Conservation (phyloP, 2,113 vertebrate species). For the Centrocercus urophasianus region DNA sequence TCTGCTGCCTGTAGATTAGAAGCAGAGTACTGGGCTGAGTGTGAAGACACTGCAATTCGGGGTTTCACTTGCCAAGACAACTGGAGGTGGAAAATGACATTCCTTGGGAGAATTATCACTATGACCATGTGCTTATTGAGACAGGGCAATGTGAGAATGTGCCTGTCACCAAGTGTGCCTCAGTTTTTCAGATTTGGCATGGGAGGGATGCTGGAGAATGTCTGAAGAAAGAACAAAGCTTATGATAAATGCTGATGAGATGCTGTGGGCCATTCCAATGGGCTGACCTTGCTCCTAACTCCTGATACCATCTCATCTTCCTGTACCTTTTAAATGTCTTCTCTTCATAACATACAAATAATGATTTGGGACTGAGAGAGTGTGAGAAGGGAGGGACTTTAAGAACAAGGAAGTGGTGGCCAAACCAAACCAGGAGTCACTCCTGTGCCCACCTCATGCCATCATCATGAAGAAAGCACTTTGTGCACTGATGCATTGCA, state of each 20-base stretch:
- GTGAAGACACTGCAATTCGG: background rate
- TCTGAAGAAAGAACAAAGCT: background rate
- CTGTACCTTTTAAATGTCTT: background rate
- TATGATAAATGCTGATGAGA: background rate
- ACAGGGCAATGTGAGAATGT: background rate
- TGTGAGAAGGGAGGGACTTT: background rate
- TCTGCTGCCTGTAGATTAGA: fast-evolving
- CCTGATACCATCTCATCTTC: background rate
- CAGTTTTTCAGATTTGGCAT: background rate
- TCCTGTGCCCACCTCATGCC: background rate
- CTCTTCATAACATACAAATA: background rate
- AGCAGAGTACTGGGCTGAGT: background rate
- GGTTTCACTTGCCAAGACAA: background rate
- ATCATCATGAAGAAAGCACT: background rate
- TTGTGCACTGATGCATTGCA: background rate
- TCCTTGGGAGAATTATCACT: background rate
- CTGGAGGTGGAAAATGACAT: background rate
- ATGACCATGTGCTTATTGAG: background rate
- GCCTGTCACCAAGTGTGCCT: background rate
- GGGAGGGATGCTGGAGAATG: background rate
- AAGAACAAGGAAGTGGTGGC: background rate
- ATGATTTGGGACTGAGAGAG: background rate
- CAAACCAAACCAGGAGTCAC: background rate
- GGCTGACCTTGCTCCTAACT: background rate
- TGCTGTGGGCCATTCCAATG: background rate